phyloP scores from a whole-genome alignment of 2,113 vertebrate species.

The Lampris megalopsis region DNA sequence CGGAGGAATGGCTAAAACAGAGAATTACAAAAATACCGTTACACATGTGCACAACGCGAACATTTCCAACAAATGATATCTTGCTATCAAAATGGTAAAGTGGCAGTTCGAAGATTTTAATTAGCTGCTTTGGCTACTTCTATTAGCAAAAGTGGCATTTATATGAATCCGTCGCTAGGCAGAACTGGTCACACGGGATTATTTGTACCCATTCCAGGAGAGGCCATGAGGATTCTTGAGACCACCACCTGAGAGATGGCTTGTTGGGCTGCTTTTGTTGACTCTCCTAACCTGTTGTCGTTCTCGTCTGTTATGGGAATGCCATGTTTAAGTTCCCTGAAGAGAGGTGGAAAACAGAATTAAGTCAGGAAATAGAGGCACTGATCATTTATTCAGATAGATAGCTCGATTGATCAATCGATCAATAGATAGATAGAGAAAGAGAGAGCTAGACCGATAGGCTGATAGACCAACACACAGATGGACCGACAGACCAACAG shows the following conservation, averaged over 20 bases:
- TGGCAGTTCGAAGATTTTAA: neutral
- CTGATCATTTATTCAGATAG: no score
- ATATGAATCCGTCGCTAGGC: no score
- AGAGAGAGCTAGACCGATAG: no score
- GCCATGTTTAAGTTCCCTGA: constrained; percentile 93
- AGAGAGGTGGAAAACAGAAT: constrained; percentile 24
- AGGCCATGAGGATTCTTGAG: constrained; percentile 97
- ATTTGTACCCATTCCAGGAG: constrained; percentile 95
- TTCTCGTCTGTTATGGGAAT: constrained; percentile 94
- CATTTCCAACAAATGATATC: neutral
- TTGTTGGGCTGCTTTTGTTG: constrained; percentile 91
- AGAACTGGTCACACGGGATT: neutral
- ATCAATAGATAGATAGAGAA: no score
- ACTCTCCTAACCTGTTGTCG: constrained; percentile 93
- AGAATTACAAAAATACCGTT: neutral
- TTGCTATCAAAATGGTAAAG: neutral
- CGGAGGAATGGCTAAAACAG: constrained; percentile 90
- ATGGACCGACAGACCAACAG: no score
- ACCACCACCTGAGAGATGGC: constrained; percentile 95
- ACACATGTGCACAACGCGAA: neutral
- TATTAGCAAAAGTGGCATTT: no score
- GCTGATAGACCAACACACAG: no score
- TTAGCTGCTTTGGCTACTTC: neutral
- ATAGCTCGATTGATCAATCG: no score
- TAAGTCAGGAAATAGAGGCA: neutral